These are phyloP conservation scores for Umimayanthus chanpuru DNA, from an alignment of 92 coral and sea anemone species.

Conservation along the genomic window DNA sequence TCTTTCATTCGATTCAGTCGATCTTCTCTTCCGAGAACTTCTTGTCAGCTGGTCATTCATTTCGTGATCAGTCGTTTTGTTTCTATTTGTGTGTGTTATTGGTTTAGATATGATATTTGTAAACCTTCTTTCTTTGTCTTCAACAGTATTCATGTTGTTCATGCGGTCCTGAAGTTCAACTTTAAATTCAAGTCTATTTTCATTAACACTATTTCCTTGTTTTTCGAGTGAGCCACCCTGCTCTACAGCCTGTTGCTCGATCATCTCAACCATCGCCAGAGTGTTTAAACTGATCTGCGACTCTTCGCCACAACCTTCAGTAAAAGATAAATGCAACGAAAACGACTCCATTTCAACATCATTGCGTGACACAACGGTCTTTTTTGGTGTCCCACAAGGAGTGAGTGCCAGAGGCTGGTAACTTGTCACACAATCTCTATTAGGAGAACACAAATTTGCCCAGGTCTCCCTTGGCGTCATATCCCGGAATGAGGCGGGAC, in stretches of 20 bases:
- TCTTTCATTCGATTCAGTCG: neutral
- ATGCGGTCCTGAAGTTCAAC: neutral
- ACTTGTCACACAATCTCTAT: neutral
- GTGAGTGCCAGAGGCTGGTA: neutral
- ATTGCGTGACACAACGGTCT: neutral
- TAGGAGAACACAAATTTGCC: slow-evolving; percentile 9
- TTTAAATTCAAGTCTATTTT: neutral
- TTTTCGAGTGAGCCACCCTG: neutral
- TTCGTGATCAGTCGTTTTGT: neutral
- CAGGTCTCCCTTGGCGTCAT: neutral
- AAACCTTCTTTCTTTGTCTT: neutral
- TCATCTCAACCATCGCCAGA: slow-evolving; percentile 64
- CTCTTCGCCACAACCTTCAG: slow-evolving; percentile 71
- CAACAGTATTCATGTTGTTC: neutral
- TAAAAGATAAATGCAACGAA: slow-evolving; percentile 73
- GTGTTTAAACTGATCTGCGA: slow-evolving; percentile 66
- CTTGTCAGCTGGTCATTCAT: neutral
- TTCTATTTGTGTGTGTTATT: neutral
- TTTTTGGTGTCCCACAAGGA: neutral
- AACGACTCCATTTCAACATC: slow-evolving; percentile 57
- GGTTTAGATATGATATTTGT: slow-evolving; percentile 11
- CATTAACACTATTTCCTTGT: slow-evolving; percentile 9
- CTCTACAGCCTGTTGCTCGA: slow-evolving; percentile 55
- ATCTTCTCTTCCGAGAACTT: slow-evolving; percentile 1
- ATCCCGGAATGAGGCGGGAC: slow-evolving; percentile 22